Conservation (phyloP, 2,797 vertebrate genomes). For the Rhinella marina region DNA sequence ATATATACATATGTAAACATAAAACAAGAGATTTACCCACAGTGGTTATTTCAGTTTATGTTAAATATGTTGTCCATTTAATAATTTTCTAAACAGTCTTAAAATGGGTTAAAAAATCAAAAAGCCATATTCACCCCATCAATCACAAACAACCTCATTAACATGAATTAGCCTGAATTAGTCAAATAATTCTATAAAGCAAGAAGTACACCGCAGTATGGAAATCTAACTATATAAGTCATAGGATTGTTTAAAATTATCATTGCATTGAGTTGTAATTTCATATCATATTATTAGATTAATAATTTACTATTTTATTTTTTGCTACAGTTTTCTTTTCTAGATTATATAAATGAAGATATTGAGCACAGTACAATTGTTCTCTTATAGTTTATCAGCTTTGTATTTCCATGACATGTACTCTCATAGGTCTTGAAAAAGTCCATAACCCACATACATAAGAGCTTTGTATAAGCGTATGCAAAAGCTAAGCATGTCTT, state of each 20-base stretch:
- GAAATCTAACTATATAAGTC: too few species aligned
- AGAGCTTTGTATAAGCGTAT: constrained; percentile 13
- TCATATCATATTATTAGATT: background rate
- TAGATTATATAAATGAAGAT: background rate
- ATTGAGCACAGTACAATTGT: background rate
- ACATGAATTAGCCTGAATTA: too few species aligned
- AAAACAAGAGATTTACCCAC: background rate
- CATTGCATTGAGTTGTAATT: background rate
- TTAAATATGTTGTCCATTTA: too few species aligned
- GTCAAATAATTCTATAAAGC: too few species aligned
- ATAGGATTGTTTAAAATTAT: background rate
- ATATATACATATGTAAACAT: background rate
- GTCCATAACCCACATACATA: constrained; percentile 4
- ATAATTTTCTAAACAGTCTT: too few species aligned
- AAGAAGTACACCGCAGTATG: too few species aligned
- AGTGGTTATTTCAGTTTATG: too few species aligned
- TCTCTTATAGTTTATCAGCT: constrained; percentile 8
- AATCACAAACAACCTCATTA: too few species aligned
- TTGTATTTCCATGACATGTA: background rate
- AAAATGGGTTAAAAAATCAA: too few species aligned
- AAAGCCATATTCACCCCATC: too few species aligned
- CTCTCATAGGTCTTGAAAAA: constrained; percentile 13
- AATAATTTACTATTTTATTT: background rate
- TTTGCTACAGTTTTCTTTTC: background rate
- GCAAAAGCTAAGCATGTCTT: constrained; percentile 24